phyloP scores from a whole-genome alignment of 2,113 vertebrate genomes.

The Siniperca knerii region DNA sequence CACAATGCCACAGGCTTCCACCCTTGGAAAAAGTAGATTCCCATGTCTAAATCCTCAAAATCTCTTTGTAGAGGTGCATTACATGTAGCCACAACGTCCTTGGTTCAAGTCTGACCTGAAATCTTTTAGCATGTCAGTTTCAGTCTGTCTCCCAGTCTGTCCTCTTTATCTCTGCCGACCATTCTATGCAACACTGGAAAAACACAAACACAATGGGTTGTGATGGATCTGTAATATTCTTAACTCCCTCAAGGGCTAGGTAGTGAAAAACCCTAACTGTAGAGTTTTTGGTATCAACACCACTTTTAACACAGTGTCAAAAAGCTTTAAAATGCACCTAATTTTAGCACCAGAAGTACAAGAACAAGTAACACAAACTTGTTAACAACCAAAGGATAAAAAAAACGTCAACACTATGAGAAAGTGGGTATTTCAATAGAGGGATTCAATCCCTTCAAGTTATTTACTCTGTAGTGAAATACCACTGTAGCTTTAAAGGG shows the following conservation, averaged over 20 bases:
- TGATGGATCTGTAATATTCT: background rate
- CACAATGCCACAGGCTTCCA: slow-evolving; percentile 40
- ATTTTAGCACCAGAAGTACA: background rate
- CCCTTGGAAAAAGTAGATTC: slow-evolving; percentile 34
- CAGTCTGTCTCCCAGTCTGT: background rate
- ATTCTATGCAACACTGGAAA: background rate
- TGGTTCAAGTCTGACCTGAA: background rate
- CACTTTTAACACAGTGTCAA: background rate
- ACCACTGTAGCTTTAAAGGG: slow-evolving; percentile 43
- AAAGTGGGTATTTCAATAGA: background rate
- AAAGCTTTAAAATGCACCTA: background rate
- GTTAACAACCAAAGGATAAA: background rate
- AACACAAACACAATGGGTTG: background rate
- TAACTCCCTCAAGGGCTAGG: background rate
- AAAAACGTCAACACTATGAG: background rate
- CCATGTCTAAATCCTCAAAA: slow-evolving; percentile 14
- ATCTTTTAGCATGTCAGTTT: background rate
- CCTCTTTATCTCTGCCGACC: background rate
- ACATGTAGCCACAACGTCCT: background rate
- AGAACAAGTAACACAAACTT: slow-evolving; percentile 2
- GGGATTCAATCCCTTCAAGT: background rate
- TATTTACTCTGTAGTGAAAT: slow-evolving; percentile 30
- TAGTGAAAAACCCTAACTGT: background rate
- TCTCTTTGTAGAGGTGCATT: slow-evolving; percentile 19
- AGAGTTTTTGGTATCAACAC: background rate